Evolutionary conservation across 2,888 invertebrate species (phyloP).

Genomic region (Alloscopus bannaensis): DNA sequence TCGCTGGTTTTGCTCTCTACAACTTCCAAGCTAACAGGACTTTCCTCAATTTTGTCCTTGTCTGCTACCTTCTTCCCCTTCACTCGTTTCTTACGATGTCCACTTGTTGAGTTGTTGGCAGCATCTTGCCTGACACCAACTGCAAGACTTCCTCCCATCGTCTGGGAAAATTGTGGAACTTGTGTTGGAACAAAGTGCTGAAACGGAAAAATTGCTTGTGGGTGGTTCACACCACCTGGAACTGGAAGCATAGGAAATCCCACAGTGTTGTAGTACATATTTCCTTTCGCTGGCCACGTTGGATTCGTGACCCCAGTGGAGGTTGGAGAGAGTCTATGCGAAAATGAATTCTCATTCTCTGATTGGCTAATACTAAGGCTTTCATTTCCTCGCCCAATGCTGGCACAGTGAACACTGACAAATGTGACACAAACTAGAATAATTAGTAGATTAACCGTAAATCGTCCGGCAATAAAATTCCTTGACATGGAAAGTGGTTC

Average conservation of each 20-base stretch:
- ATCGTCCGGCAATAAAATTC: slow-evolving; percentile 22
- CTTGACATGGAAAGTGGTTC: slow-evolving; percentile 18
- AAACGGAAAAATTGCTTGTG: too few relatives aligned
- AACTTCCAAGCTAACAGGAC: slow-evolving; percentile 12
- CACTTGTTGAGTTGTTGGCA: not conserved
- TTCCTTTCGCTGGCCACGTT: too few relatives aligned
- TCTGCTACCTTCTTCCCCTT: not conserved
- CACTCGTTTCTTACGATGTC: not conserved
- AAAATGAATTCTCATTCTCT: slow-evolving; percentile 10
- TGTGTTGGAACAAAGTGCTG: too few relatives aligned
- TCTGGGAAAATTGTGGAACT: not conserved
- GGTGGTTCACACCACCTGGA: not conserved
- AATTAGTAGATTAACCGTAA: slow-evolving; percentile 1
- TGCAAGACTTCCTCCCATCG: not conserved
- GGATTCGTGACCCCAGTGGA: not conserved
- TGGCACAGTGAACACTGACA: slow-evolving; percentile 29
- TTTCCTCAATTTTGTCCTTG: not conserved
- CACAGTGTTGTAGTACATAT: slow-evolving; percentile 6
- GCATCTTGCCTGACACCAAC: not conserved
- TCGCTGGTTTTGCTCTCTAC: slow-evolving; percentile 50
- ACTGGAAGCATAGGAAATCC: slow-evolving; percentile 30
- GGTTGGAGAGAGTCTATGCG: slow-evolving; percentile 15
- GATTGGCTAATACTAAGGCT: not conserved
- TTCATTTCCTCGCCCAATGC: slow-evolving; percentile 17
- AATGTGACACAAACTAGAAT: slow-evolving; percentile 15